Evolutionary conservation across 2,888 invertebrate species (phyloP), one percentile per base, ranked within the genome.

Genomic region (Microplitis deprimator): DNA sequence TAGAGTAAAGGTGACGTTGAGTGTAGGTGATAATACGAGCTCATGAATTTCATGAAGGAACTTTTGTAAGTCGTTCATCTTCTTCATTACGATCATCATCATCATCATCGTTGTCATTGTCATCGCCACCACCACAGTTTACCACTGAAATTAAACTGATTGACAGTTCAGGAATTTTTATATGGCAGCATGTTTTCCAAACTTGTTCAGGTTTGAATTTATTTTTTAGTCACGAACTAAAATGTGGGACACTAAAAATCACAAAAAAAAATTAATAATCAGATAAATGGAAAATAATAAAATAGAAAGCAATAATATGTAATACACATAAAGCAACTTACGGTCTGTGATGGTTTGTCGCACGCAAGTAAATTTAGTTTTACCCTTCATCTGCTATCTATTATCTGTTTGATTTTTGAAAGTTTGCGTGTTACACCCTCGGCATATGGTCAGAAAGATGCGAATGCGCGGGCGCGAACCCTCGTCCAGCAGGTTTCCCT

Each of bases 11-110:
- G 68, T 85, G 87, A 82, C 82, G 70, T 76, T 80, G 82, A 81
- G 77, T 76, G 73, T 82, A 78, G 84, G 61, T 17, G 16, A 68
- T 13, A 62, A 76, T 17, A 50, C 68, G 68, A n/a, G 73, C 73
- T 78, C 75, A 87, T 87, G 87, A 84, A 87, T 79, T 75, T 83
- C 40, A 83, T 87, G 61, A 74, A 86, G 16, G 84, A 84, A 81
- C 79, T 87, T 74, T 79, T 87, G 87, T 87, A 84, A 81, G 87
- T 87, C 81, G n/a, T 13, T 40, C 13, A 50, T 50, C 50, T 13
- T 13, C 13, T 8, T 50, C 50, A 50, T 50, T 50, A 50, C 10
- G n/a, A 71, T 67, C 59, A 61, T 61, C 61, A 60, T 71, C 10
- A 68, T 67, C 17, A 5, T 68, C 41, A 16, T 68, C n/a, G n/a